A percentile compares a stretch with the other conserved stretches of the same genome.
Evolutionary conservation across 2,113 vertebrate species (phyloP).

Genomic region (Nesogale talazaci): DNA sequence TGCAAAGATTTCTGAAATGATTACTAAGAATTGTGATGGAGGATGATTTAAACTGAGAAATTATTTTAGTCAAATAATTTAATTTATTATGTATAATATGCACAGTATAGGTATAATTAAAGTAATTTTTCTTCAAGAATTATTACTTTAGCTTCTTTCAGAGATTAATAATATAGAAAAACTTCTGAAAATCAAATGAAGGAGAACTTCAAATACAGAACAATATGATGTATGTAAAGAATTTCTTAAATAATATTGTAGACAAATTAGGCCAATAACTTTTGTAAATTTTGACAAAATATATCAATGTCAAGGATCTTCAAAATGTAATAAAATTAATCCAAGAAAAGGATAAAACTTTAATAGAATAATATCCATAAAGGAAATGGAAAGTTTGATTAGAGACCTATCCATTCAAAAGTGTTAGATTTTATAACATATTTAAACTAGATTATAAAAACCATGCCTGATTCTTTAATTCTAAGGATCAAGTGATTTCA

Average conservation of each 20-base stretch:
- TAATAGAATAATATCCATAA: neutral
- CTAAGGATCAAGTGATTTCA: neutral
- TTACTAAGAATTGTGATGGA: too few relatives aligned
- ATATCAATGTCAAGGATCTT: neutral
- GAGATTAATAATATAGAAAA: too few relatives aligned
- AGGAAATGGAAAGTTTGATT: neutral
- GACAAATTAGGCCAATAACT: neutral
- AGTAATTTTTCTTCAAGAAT: too few relatives aligned
- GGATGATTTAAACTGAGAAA: too few relatives aligned
- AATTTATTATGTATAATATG: too few relatives aligned
- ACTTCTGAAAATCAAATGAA: too few relatives aligned
- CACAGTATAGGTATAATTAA: too few relatives aligned
- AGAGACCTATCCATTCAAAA: neutral
- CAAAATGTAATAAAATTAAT: neutral
- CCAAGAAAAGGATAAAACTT: neutral
- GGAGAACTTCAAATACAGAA: too few relatives aligned
- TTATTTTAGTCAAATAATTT: too few relatives aligned
- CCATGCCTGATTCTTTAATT: neutral
- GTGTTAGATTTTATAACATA: too few relatives aligned
- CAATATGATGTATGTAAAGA: neutral
- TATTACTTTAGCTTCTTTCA: too few relatives aligned
- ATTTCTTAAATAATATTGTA: neutral
- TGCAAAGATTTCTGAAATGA: too few relatives aligned
- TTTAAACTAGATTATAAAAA: neutral
- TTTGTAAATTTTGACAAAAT: neutral